phyloP scores from a whole-genome alignment of 2,113 vertebrate genomes.

The Semnopithecus entellus region DNA sequence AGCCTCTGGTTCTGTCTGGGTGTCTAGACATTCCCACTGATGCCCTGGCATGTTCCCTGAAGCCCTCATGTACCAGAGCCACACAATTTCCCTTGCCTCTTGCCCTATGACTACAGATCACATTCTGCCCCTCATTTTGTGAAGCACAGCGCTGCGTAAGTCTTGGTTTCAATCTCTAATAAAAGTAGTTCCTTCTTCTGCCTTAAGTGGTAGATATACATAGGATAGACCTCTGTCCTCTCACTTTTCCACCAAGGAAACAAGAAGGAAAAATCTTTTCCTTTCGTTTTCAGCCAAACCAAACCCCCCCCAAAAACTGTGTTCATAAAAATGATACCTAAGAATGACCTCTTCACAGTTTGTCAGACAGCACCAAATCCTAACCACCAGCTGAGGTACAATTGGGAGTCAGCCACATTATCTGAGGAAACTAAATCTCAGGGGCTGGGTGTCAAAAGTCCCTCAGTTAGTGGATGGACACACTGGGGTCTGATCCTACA shows the following conservation, averaged over 20 bases:
- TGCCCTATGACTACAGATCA: not conserved
- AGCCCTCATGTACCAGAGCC: not conserved
- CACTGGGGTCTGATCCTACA: fast-evolving
- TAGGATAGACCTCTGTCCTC: no score
- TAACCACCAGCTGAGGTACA: not conserved
- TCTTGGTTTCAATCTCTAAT: not conserved
- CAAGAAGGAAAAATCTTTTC: not conserved
- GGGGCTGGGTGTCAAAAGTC: not conserved
- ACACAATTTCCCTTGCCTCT: not conserved
- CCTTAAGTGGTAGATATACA: not conserved
- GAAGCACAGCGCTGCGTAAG: not conserved
- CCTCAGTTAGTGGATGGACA: not conserved
- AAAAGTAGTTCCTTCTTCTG: not conserved
- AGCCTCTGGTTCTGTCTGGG: not conserved
- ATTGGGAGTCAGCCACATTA: not conserved
- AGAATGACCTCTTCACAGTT: not conserved
- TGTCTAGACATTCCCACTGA: not conserved
- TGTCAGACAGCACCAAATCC: not conserved
- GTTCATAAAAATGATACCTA: not conserved
- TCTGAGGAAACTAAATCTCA: not conserved
- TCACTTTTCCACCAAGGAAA: not conserved
- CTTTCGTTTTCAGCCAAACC: not conserved
- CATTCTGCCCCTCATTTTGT: not conserved
- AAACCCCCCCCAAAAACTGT: not conserved
- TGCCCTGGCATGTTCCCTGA: no score